These are phyloP conservation scores for Caenorhabditis wallacei DNA, from an alignment of 2,888 invertebrate genomes.

Conservation along the genomic window DNA sequence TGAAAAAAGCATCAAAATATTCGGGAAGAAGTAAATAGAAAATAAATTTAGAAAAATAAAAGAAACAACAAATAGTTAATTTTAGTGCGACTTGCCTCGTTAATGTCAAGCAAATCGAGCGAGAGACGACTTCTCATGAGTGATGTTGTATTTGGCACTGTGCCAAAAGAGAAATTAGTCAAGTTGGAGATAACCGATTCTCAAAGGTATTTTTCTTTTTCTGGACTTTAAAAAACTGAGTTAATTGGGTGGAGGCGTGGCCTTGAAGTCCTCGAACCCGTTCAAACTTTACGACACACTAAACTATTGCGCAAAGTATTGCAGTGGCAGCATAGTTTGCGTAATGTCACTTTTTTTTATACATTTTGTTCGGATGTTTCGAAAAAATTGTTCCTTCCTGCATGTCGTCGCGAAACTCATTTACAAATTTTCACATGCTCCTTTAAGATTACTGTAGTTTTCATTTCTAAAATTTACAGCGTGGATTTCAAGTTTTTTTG, in stretches of 20 bases:
- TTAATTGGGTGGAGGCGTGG: too few species aligned
- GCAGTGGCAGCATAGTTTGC: neutral
- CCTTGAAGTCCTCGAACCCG: too few species aligned
- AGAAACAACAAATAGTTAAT: conserved; percentile 21
- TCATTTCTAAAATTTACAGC: neutral
- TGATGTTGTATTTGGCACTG: conserved; percentile 53
- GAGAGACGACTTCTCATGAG: conserved; percentile 56
- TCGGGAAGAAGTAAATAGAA: neutral
- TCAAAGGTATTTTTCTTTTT: conserved; percentile 27
- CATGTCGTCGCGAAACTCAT: neutral
- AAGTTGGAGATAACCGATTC: conserved; percentile 19
- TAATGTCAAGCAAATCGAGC: conserved; percentile 49
- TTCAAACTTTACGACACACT: neutral
- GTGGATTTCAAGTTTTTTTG: too few species aligned
- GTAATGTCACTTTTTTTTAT: too few species aligned
- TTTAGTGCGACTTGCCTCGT: conserved; percentile 54
- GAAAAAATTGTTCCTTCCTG: too few species aligned
- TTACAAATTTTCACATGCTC: neutral
- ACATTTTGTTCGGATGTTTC: too few species aligned
- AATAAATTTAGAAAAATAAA: conserved; percentile 5
- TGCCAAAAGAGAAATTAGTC: conserved; percentile 46
- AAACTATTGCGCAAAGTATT: neutral
- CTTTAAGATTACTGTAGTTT: conserved; percentile 12
- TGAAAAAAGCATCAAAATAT: neutral
- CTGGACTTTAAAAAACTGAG: neutral